Evolutionary conservation across 2,888 invertebrate genomes (phyloP), one percentile per base, ranked within the genome.

Genomic region (Spisula solida): DNA sequence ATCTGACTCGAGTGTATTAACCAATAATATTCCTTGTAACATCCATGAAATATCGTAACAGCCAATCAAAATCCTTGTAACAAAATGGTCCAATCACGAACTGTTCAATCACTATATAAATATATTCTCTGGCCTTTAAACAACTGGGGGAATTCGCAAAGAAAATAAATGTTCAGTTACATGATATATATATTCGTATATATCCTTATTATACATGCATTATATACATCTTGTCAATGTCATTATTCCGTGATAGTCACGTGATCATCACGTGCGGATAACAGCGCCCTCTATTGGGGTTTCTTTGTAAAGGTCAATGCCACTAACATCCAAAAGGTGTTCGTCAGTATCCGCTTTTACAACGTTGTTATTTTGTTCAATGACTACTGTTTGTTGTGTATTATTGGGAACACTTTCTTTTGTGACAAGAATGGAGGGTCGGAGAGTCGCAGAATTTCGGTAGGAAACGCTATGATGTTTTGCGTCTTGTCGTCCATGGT

Each of bases 341-440:
- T 86, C 80, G 56, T 90, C 90, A 34, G 29, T 81, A n/a, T 83
- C 75, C 25, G 78, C 55, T 85, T 89, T 92, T 0, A 90, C 89
- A 41, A 89, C 70, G 80, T 92, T 90, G 55, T 92, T 92, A 70
- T 90, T 92, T 56, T 89, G 89, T 78, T 92, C 92, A 25, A 88
- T 47, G 6, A 83, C 75, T 34, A 86, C 29, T 29, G 51, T 70
- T 48, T 82, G 88, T 10, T 51, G 75, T 20, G n/a, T n/a, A 20
- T 51, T 86, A 12, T 78, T 29, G n/a, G 20, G 56, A 78, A 70
- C 56, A 20, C 70, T 51, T 18, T 83, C 88, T 20, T 89, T 79
- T 51, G 86, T 86, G 29, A 90, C 75, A 20, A 92, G 47, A 25
- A 92, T 86, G n/a, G 89, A 82, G 0, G 86, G 87, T 25, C 92